Conservation (phyloP, 2,797 vertebrate species). For the Acanthopagrus latus region DNA sequence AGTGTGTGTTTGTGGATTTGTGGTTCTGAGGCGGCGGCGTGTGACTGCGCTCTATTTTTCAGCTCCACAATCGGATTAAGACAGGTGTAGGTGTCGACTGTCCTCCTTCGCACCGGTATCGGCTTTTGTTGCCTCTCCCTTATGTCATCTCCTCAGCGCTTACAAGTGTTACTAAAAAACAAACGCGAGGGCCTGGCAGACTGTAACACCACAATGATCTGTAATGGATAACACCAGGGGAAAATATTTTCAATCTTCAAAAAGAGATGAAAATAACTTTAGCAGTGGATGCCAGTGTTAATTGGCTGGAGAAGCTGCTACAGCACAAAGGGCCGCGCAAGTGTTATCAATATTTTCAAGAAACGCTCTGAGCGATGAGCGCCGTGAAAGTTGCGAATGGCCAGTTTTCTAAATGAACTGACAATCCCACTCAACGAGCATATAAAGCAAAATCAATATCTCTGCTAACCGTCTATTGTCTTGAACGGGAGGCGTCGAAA, state of each 20-base stretch:
- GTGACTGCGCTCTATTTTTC: constrained; percentile 2
- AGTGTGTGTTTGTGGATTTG: neutral
- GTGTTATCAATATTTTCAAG: constrained; percentile 51
- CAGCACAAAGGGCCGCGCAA: constrained; percentile 19
- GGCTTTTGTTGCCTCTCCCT: constrained; percentile 28
- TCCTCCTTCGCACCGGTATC: constrained; percentile 43
- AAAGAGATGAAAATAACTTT: constrained; percentile 46
- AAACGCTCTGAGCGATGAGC: constrained; percentile 34
- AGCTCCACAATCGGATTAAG: constrained; percentile 39
- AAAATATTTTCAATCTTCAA: constrained; percentile 40
- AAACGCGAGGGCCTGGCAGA: constrained; percentile 8
- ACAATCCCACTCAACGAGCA: constrained; percentile 37
- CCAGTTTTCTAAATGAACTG: constrained; percentile 57
- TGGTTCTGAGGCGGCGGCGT: neutral
- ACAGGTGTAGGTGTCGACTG: constrained; percentile 44
- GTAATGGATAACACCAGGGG: constrained; percentile 34
- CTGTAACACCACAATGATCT: constrained; percentile 20
- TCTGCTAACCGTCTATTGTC: constrained; percentile 66
- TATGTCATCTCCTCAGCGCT: constrained; percentile 17
- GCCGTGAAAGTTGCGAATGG: constrained; percentile 2
- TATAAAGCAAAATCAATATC: constrained; percentile 68
- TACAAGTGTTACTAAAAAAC: constrained; percentile 19
- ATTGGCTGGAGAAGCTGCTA: constrained; percentile 42
- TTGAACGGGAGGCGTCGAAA: constrained; percentile 52
- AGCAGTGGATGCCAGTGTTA: constrained; percentile 26